Percentiles rank a stretch among this genome's conserved stretches.
Conservation (phyloP, 2,113 vertebrate genomes). For the Upupa epops region DNA sequence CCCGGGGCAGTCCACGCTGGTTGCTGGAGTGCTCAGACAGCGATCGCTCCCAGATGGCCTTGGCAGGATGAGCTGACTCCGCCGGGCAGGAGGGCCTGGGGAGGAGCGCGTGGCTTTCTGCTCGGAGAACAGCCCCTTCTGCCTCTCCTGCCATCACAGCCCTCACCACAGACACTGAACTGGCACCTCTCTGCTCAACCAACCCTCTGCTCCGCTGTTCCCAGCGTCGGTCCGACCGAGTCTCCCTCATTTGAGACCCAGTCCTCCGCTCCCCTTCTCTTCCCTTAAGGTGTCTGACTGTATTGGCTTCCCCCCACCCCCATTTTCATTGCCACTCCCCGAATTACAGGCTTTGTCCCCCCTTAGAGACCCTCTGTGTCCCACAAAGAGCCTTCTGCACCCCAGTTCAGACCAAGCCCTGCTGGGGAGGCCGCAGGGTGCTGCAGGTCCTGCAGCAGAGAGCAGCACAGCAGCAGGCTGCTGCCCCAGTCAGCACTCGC, state of each 20-base stretch:
- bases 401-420: background rate
- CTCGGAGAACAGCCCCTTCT: no score
- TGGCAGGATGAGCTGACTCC: background rate
- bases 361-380: background rate
- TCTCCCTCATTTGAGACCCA: background rate
- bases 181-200: background rate
- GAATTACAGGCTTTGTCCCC: background rate
- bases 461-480: constrained; percentile 25
- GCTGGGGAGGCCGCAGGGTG: background rate
- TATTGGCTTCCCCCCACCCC: no score
- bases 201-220: background rate
- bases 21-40: background rate
- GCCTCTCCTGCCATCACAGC: background rate
- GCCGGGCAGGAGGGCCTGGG: background rate
- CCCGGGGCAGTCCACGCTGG: constrained; percentile 9
- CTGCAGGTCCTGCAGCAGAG: no score
- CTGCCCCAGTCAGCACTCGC: background rate
- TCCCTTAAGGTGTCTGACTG: fast-evolving
- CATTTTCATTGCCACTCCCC: background rate
- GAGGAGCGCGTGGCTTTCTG: background rate
- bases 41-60: background rate
- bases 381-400: background rate
- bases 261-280: background rate
- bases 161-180: background rate
- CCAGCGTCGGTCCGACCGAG: background rate